These are phyloP conservation scores for Callaeas wilsoni DNA, from an alignment of 2,113 vertebrate genomes.

Conservation along the genomic window DNA sequence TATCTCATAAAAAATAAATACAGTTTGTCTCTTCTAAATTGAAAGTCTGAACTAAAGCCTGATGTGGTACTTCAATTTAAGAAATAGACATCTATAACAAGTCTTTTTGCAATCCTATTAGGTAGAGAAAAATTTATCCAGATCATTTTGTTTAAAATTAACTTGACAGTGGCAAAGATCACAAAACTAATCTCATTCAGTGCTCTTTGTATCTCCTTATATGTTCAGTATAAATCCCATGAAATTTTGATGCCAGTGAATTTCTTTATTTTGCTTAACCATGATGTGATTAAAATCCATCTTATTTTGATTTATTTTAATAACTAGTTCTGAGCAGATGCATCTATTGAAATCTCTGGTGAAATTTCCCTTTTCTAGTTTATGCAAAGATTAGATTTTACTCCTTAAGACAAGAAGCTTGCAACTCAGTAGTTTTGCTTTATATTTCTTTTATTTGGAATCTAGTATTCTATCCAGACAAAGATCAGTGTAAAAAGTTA, in stretches of 20 bases:
- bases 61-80: background rate
- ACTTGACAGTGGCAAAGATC: background rate
- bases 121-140: background rate
- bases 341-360: background rate
- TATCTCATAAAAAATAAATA: background rate
- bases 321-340: background rate
- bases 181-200: background rate
- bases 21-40: background rate
- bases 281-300: background rate
- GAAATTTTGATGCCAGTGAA: background rate
- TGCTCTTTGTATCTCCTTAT: background rate
- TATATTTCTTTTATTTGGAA: background rate
- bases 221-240: background rate
- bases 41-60: background rate
- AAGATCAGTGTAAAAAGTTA: background rate
- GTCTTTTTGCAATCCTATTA: background rate
- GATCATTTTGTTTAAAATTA: background rate
- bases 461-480: background rate
- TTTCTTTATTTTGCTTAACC: background rate
- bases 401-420: background rate
- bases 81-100: rapidly evolving
- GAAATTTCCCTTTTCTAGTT: background rate
- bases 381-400: background rate
- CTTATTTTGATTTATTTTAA: background rate
- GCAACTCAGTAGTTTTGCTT: background rate